phyloP scores from a whole-genome alignment of 1,140 invertebrate genomes.

The Brachionus calyciflorus region DNA sequence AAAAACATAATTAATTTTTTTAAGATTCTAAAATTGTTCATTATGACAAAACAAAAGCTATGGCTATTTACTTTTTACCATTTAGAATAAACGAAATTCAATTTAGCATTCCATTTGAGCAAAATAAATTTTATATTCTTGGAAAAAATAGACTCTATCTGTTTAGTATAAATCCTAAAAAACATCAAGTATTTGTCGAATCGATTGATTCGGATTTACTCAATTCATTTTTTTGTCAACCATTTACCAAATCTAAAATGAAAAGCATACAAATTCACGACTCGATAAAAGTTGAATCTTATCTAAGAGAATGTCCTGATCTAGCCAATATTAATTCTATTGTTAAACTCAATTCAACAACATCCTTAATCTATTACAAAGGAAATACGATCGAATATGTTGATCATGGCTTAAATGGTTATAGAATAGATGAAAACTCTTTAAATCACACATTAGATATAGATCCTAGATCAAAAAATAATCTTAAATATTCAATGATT shows the following conservation, averaged over 20 bases:
- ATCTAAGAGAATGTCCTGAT: slow-evolving; percentile 12
- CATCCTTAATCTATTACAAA: slow-evolving; percentile 13
- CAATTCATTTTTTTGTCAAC: slow-evolving; percentile 35
- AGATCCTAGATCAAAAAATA: neutral
- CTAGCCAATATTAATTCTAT: slow-evolving; percentile 9
- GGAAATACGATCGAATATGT: slow-evolving; percentile 34
- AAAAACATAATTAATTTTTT: too few species aligned
- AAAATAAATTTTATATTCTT: slow-evolving; percentile 28
- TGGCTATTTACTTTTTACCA: slow-evolving; percentile 35
- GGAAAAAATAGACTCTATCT: slow-evolving; percentile 19
- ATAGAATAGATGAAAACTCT: neutral
- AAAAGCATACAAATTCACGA: neutral
- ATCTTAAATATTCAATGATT: slow-evolving; percentile 31
- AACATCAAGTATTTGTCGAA: slow-evolving; percentile 32
- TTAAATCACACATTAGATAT: neutral
- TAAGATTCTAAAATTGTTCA: slow-evolving; percentile 17
- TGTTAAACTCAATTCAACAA: slow-evolving; percentile 8
- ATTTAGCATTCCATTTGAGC: slow-evolving; percentile 11
- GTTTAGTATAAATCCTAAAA: slow-evolving; percentile 10
- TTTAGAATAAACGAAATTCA: slow-evolving; percentile 20
- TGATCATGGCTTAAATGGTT: slow-evolving; percentile 2
- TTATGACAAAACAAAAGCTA: slow-evolving; percentile 11
- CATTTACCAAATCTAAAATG: slow-evolving; percentile 14
- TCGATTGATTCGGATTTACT: slow-evolving; percentile 32
- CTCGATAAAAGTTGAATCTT: slow-evolving; percentile 9